Evolutionary conservation across 2,797 vertebrate species (phyloP), one percentile per base, ranked within the genome.

Genomic region (Hippopotamyrus pictus): DNA sequence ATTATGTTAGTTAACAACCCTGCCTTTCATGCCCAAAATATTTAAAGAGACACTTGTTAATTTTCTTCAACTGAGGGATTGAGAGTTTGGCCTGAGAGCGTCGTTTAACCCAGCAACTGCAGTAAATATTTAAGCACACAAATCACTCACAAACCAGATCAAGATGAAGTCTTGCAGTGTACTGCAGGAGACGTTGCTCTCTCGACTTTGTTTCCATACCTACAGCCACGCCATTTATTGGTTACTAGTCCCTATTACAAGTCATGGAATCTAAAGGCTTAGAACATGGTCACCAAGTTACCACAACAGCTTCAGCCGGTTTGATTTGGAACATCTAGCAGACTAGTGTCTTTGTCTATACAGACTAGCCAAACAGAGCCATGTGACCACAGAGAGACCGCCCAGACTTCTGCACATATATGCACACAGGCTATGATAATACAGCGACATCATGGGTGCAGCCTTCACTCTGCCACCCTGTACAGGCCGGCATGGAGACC

Each of bases 101-200:
- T 82, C 3, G n/a, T 87, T 65, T 79, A 88, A 57, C 53, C 73
- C 91, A 89, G 76, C 69, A 91, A 90, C 87, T 25, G 33, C 82
- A 89, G 88, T 87, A 90, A 90, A 89, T 89, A 91, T 91, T 91
- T 88, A 65, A 88, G 84, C 50, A 88, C 76, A 88, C 89, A 73
- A 44, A 73, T 88, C 65, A 79, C 91, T 87, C 88, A 87, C 11
- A 84, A 88, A 89, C 88, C 88, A 51, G 90, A 90, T 87, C 25
- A 88, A 90, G 48, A 90, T 44, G 83, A 3, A 46, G 50, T 46
- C 88, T n/a, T n/a, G n/a, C n/a, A n/a, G n/a, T 79, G 76, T 53
- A 44, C 57, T 53, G 69, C 69, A 59, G 41, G 19, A n/a, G 29
- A 53, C 0, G 37, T 8, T 6, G 33, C 19, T n/a, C 22, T 12